A percentile compares a stretch with the other conserved stretches of the same genome.
Conservation (phyloP, 2,797 vertebrate genomes). For the Lacerta bilineata region DNA sequence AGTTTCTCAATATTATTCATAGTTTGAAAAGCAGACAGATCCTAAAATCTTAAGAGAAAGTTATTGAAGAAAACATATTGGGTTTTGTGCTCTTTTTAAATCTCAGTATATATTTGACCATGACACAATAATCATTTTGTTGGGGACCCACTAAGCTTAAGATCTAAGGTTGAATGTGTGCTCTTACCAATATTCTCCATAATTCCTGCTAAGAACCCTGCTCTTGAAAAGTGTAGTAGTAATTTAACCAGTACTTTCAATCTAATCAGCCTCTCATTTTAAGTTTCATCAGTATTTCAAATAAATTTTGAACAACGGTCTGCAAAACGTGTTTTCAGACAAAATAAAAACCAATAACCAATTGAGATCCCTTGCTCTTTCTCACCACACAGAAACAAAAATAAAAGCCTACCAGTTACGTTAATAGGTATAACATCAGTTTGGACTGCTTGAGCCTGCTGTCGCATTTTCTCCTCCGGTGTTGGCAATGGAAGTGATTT, state of each 20-base stretch:
- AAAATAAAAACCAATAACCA: conserved; percentile 13
- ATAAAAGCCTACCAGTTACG: conserved; percentile 88
- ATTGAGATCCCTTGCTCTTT: neutral
- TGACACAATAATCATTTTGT: conserved; percentile 2
- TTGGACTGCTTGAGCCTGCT: conserved; percentile 90
- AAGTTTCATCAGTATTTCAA: conserved; percentile 24
- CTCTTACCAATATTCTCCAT: conserved; percentile 9
- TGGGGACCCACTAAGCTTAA: neutral
- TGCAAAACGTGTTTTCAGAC: neutral
- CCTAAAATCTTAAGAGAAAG: conserved; percentile 30
- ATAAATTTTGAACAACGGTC: neutral
- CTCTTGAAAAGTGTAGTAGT: neutral
- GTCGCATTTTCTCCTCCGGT: conserved; percentile 97
- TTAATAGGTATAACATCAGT: conserved; percentile 96
- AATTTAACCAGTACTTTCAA: neutral
- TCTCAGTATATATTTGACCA: neutral
- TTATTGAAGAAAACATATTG: neutral
- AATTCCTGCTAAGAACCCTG: neutral
- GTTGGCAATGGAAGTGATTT: conserved; percentile 90
- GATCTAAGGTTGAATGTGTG: conserved; percentile 20
- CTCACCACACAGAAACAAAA: conserved; percentile 37
- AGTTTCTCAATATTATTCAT: neutral
- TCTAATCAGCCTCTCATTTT: neutral
- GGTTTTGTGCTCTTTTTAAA: conserved; percentile 3
- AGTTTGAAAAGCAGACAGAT: neutral